These are phyloP conservation scores for Podilymbus podiceps DNA, from an alignment of 2,113 vertebrate genomes.

Conservation along the genomic window DNA sequence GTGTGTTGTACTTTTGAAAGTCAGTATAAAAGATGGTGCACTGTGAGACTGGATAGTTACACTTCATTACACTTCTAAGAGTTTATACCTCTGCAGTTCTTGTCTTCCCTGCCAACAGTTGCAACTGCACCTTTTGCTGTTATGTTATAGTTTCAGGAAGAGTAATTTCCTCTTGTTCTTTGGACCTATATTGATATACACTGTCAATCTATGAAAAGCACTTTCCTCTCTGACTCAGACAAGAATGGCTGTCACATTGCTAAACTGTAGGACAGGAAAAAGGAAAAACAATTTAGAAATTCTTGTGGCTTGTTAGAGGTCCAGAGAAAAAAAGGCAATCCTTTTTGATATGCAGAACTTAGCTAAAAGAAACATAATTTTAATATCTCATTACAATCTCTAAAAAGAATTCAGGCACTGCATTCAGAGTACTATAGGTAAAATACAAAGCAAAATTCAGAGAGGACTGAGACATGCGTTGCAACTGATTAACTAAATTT, in stretches of 20 bases:
- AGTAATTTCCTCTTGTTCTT: not conserved
- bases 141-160: not conserved
- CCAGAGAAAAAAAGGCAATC: not conserved
- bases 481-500: not conserved
- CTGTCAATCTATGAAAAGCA: not conserved
- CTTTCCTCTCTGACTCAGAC: not conserved
- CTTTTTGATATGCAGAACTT: not conserved
- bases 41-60: not conserved
- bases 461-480: not conserved
- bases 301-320: not conserved
- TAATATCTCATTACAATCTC: not conserved
- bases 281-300: not conserved
- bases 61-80: not conserved
- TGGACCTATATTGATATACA: fast-evolving
- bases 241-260: not conserved
- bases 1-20: not conserved
- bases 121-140: not conserved
- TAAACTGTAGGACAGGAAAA: not conserved
- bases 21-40: not conserved
- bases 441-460: not conserved
- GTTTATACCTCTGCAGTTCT: not conserved
- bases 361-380: not conserved
- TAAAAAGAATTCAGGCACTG: not conserved
- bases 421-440: not conserved
- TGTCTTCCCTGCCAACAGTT: not conserved